phyloP scores from a whole-genome alignment of 1,140 invertebrate genomes.

The Oryctes rhinoceros region DNA sequence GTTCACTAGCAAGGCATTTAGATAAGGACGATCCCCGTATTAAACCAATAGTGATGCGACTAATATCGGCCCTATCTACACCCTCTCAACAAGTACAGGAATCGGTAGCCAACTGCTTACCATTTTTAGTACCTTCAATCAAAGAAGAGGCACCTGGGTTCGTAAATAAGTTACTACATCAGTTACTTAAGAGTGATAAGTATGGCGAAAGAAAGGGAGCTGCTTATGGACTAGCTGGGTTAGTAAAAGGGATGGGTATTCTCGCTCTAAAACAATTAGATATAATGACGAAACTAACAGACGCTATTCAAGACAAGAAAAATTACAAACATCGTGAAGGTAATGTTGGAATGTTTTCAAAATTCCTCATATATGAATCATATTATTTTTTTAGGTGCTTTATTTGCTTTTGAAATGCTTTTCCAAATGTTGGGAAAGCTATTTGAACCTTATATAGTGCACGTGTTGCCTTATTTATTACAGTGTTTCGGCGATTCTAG shows the following conservation, averaged over 20 bases:
- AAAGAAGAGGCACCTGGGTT: constrained; percentile 89
- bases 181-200: constrained; percentile 91
- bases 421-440: constrained; percentile 93
- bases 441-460: constrained; percentile 99
- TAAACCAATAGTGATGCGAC: constrained; percentile 89
- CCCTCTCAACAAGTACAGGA: constrained; percentile 98
- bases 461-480: constrained; percentile 93
- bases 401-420: constrained; percentile 98
- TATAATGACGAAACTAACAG: constrained; percentile 93
- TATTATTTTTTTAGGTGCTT: constrained; percentile 70
- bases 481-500: constrained; percentile 96
- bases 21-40: constrained; percentile 88
- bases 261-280: constrained; percentile 93
- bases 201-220: constrained; percentile 96
- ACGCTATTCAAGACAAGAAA: constrained; percentile 96
- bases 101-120: constrained; percentile 95
- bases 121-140: constrained; percentile 90
- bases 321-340: constrained; percentile 93
- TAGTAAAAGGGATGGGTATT: constrained; percentile 96
- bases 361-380: too few relatives aligned
- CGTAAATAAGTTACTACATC: constrained; percentile 86
- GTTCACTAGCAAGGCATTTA: constrained; percentile 93
- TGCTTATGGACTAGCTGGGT: constrained; percentile 87
- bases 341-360: constrained; percentile 49
- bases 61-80: constrained; percentile 92